Evolutionary conservation across 2,113 vertebrate genomes (phyloP), one percentile per base, ranked within the genome.

Genomic region (Sprattus sprattus): DNA sequence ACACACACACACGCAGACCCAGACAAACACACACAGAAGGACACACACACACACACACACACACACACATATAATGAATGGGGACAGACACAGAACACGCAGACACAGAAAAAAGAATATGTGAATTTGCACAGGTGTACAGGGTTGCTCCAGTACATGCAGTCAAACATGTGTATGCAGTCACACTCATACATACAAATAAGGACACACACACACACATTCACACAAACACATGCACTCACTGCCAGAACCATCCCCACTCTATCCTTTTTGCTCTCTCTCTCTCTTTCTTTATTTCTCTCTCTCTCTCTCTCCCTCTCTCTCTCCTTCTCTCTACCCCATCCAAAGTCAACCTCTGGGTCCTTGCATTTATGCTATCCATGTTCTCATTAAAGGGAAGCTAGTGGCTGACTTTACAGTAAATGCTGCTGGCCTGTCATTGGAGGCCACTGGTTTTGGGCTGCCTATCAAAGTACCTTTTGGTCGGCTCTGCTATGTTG

Each of bases 391-490:
- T 45, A 50, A 71, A 81, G 67, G 82, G 81, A 82, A 11, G 83
- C 87, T 78, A 83, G 87, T 54, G 86, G 82, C 82, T 75, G 82
- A 47, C 87, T 88, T 88, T 82, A 46, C 81, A 81, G 49, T 87
- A 85, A 87, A 84, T 57, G 81, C 67, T 85, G 81, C 60, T 47
- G 71, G 84, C 81, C 28, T 84, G 67, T 87, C 86, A 85, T 88
- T 86, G 85, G 57, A 57, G 86, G 44, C 67, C 83, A 75, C 64
- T 83, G 87, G 84, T 87, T 88, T 85, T 80, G 82, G 82, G 75
- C 81, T 50, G 78, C 39, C 82, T 85, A 86, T 89, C 60, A 89
- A 89, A 89, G 82, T 54, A 16, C 86, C 84, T 86, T 88, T 75
- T 89, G 60, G 85, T 84, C 85, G 85, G 71, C 45, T 82, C 88